These are phyloP conservation scores for Brachyptera risi DNA, from an alignment of 2,888 invertebrate species.

Conservation along the genomic window DNA sequence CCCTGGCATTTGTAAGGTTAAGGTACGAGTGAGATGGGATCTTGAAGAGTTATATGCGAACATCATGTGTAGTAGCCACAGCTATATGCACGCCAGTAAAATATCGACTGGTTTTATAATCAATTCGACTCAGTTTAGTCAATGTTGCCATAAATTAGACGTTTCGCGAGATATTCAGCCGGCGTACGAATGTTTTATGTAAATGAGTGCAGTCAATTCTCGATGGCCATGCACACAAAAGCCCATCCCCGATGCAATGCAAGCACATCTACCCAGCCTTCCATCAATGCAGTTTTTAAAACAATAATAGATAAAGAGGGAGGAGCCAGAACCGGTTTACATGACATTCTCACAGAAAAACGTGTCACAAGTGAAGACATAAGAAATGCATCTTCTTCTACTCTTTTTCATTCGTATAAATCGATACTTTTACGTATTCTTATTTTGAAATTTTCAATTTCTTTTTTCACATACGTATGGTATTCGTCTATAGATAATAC, in stretches of 20 bases:
- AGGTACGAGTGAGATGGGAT: conserved; percentile 13
- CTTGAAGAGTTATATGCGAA: conserved; percentile 14
- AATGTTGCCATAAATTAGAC: conserved; percentile 13
- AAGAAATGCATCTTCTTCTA: conserved; percentile 15
- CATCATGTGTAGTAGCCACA: conserved; percentile 9
- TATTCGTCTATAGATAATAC: background rate
- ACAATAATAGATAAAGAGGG: conserved; percentile 11
- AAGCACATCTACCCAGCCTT: background rate
- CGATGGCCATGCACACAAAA: background rate
- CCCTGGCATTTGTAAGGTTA: conserved; percentile 8
- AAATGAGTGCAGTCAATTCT: too few species aligned
- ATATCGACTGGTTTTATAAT: conserved; percentile 12
- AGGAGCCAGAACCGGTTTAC: conserved; percentile 27
- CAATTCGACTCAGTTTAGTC: conserved; percentile 16
- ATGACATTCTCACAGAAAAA: background rate
- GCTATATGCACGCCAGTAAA: conserved; percentile 3
- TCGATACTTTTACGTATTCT: background rate
- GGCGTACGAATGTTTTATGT: conserved; percentile 20
- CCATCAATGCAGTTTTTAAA: conserved; percentile 9
- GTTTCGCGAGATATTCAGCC: background rate
- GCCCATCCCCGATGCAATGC: conserved; percentile 9
- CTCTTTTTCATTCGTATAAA: background rate
- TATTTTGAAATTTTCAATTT: conserved; percentile 5
- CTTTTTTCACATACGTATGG: background rate
- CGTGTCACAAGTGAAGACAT: background rate